Percentiles rank a stretch among this genome's conserved stretches.
These are phyloP conservation scores for Darevskia mixta DNA, from an alignment of 2,797 vertebrate species.

Conservation along the genomic window DNA sequence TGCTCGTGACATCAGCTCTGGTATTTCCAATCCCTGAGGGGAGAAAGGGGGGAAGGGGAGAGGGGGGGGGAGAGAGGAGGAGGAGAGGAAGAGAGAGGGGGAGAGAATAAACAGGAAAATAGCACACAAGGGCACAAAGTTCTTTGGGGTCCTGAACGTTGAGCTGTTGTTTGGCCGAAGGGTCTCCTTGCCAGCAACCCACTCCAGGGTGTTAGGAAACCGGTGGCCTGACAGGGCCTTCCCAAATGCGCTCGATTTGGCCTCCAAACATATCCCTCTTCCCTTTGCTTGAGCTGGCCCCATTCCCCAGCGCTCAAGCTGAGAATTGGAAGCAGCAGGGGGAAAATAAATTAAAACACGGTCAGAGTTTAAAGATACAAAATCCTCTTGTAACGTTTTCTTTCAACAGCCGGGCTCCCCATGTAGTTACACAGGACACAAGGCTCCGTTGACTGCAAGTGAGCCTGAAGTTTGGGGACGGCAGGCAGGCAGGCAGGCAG, in stretches of 20 bases:
- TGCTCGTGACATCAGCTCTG: conserved; percentile 66
- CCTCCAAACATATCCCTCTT: background rate
- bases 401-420: background rate
- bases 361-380: conserved; percentile 35
- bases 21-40: conserved; percentile 67
- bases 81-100: background rate
- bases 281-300: conserved; percentile 27
- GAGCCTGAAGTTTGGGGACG: background rate
- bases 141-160: background rate
- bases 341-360: conserved; percentile 29
- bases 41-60: conserved; percentile 12
- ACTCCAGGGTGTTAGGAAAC: background rate
- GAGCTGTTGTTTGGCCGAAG: background rate
- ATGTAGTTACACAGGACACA: background rate
- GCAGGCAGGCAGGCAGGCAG: background rate
- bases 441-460: too few relatives aligned
- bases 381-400: background rate
- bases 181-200: background rate
- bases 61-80: conserved; percentile 32
- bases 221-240: background rate
- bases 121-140: background rate
- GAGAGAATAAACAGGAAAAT: background rate
- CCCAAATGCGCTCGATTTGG: background rate
- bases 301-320: background rate
- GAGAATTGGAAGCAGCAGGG: conserved; percentile 43